phyloP scores from a whole-genome alignment of 2,888 invertebrate genomes.

The Galerucella calmariensis region DNA sequence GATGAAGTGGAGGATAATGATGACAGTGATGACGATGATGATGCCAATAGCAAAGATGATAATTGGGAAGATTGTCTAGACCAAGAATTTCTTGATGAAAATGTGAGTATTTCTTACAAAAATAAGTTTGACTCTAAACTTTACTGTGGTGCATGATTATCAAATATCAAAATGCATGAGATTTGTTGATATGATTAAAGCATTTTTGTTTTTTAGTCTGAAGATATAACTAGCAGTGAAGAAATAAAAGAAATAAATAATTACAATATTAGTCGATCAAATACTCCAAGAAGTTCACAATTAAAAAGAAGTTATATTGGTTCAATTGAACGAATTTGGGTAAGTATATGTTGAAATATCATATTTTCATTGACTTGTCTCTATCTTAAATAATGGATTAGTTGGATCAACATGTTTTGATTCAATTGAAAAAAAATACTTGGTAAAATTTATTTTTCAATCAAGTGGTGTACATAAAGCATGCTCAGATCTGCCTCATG shows the following conservation, averaged over 20 bases:
- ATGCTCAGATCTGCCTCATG: too few species aligned
- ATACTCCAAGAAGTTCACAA: constrained; percentile 54
- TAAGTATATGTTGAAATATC: constrained; percentile 42
- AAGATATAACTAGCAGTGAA: constrained; percentile 47
- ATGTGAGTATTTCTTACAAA: constrained; percentile 32
- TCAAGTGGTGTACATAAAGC: too few species aligned
- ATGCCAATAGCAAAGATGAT: constrained; percentile 52
- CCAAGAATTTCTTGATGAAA: constrained; percentile 48
- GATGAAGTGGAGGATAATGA: constrained; percentile 53
- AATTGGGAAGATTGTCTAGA: constrained; percentile 57
- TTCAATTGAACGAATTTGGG: constrained; percentile 53
- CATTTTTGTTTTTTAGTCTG: constrained; percentile 46
- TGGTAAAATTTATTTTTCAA: too few species aligned
- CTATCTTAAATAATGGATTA: too few species aligned
- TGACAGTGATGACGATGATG: constrained; percentile 55
- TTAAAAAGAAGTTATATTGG: constrained; percentile 50
- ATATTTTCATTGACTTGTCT: neutral
- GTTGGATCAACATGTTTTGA: too few species aligned
- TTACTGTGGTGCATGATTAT: too few species aligned
- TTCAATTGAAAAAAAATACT: too few species aligned
- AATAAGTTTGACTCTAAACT: too few species aligned
- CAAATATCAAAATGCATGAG: too few species aligned
- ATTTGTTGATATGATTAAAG: constrained; percentile 10
- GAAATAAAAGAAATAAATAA: constrained; percentile 31
- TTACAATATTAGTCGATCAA: constrained; percentile 44